These are phyloP conservation scores for Dryocosmus kuriphilus DNA, from an alignment of 2,888 invertebrate genomes.

Conservation along the genomic window DNA sequence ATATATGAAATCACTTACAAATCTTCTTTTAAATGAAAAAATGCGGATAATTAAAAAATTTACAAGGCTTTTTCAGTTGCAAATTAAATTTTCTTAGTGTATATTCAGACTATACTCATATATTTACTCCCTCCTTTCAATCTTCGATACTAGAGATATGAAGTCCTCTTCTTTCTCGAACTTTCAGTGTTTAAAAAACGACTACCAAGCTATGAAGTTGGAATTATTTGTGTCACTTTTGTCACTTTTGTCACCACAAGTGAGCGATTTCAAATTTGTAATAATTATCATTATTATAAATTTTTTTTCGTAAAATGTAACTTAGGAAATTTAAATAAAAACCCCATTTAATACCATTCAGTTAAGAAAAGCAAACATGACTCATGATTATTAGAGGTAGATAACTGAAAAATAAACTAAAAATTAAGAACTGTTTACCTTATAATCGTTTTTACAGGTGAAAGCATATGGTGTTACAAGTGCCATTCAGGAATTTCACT, in stretches of 20 bases:
- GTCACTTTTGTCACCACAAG: conserved; percentile 11
- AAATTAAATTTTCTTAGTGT: no score
- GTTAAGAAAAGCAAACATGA: not conserved
- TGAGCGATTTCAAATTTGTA: conserved; percentile 14
- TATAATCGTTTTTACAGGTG: conserved; percentile 1
- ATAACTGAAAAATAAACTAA: conserved; percentile 1
- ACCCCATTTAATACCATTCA: not conserved
- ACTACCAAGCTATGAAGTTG: conserved; percentile 30
- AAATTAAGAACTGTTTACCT: not conserved
- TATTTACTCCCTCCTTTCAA: not conserved
- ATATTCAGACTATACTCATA: no score
- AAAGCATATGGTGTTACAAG: conserved; percentile 30
- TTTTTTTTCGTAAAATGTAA: not conserved
- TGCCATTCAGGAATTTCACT: conserved; percentile 23
- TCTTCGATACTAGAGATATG: conserved; percentile 5
- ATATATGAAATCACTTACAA: no score
- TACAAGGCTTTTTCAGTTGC: no score
- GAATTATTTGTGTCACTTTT: conserved; percentile 9
- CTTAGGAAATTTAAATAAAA: no score
- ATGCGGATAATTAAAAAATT: no score
- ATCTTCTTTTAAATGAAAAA: no score
- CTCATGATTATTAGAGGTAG: not conserved
- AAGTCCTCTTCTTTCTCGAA: not conserved
- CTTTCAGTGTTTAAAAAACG: not conserved
- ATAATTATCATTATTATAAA: not conserved